Conservation (phyloP, 2,113 vertebrate species). For the Oryzias woworae region DNA sequence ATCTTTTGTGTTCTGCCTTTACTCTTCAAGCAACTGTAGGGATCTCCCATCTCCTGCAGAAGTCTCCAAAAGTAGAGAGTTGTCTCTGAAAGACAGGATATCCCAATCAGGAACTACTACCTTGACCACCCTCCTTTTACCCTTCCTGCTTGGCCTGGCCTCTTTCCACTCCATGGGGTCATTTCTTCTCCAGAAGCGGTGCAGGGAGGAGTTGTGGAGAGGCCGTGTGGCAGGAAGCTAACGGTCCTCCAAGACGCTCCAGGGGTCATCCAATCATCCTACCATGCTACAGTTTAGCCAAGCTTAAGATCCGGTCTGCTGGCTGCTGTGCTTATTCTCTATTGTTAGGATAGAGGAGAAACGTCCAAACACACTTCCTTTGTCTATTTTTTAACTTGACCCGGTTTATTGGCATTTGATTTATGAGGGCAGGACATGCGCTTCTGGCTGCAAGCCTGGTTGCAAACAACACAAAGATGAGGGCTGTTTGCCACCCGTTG, state of each 20-base stretch:
- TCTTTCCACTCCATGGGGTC: constrained; percentile 61
- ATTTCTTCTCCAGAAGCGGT: constrained; percentile 36
- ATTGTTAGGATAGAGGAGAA: constrained; percentile 69
- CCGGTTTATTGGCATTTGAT: constrained; percentile 59
- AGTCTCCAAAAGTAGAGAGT: constrained; percentile 27
- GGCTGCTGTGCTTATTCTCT: constrained; percentile 30
- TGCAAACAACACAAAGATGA: constrained; percentile 40
- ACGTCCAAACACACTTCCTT: constrained; percentile 58
- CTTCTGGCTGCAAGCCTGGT: constrained; percentile 26
- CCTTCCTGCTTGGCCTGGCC: constrained; percentile 65
- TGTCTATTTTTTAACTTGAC: constrained; percentile 68
- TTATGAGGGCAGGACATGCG: constrained; percentile 48
- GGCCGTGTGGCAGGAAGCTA: constrained; percentile 62
- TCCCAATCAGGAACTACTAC: constrained; percentile 71
- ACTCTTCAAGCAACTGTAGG: constrained; percentile 19
- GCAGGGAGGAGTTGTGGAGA: constrained; percentile 25
- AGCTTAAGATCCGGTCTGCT: constrained; percentile 44
- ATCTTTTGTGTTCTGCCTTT: neutral
- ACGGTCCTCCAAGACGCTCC: constrained; percentile 67
- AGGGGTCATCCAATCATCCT: constrained; percentile 62
- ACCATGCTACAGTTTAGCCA: constrained; percentile 1
- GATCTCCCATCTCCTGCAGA: constrained; percentile 19
- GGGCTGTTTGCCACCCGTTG: constrained; percentile 29
- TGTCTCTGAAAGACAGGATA: constrained; percentile 77
- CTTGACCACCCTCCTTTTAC: constrained; percentile 19